Evolutionary conservation across 2,888 invertebrate species (phyloP).

Genomic region (Thymelicus sylvestris): DNA sequence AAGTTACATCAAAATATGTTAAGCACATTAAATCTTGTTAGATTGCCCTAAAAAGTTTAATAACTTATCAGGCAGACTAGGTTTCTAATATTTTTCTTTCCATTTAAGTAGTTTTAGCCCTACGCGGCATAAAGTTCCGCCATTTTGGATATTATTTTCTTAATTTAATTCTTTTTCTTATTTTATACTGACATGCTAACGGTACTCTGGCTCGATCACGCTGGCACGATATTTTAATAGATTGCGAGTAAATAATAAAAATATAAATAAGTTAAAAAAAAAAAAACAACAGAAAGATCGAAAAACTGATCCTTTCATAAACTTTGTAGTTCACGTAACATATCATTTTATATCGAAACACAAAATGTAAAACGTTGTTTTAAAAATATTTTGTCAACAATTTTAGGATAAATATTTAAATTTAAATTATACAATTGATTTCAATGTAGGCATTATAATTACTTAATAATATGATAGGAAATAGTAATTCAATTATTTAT

Average conservation of each 20-base stretch:
- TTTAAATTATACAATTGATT: conserved; percentile 48
- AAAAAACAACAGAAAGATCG: conserved; percentile 56
- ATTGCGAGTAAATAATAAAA: conserved; percentile 28
- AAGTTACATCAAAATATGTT: too few species aligned
- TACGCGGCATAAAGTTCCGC: conserved; percentile 6
- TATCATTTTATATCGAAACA: conserved; percentile 66
- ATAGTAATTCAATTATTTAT: conserved; percentile 44
- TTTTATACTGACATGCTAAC: conserved; percentile 56
- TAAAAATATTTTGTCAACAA: conserved; percentile 50
- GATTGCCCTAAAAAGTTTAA: neutral
- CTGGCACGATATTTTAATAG: conserved; percentile 46
- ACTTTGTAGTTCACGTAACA: conserved; percentile 60
- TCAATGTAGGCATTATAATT: conserved; percentile 64
- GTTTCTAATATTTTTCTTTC: conserved; percentile 5
- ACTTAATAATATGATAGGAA: conserved; percentile 49
- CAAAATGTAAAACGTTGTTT: conserved; percentile 38
- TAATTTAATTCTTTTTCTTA: neutral
- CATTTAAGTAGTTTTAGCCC: conserved; percentile 20
- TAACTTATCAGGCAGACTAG: conserved; percentile 1
- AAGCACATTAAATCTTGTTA: too few species aligned
- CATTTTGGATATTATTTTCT: neutral
- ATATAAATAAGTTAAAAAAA: conserved; percentile 22
- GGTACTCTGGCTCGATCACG: conserved; percentile 60
- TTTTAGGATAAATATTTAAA: conserved; percentile 46
- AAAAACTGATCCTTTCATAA: conserved; percentile 66